These are phyloP conservation scores for Cantharis lateralis DNA, from an alignment of 2,888 invertebrate genomes.

Conservation along the genomic window DNA sequence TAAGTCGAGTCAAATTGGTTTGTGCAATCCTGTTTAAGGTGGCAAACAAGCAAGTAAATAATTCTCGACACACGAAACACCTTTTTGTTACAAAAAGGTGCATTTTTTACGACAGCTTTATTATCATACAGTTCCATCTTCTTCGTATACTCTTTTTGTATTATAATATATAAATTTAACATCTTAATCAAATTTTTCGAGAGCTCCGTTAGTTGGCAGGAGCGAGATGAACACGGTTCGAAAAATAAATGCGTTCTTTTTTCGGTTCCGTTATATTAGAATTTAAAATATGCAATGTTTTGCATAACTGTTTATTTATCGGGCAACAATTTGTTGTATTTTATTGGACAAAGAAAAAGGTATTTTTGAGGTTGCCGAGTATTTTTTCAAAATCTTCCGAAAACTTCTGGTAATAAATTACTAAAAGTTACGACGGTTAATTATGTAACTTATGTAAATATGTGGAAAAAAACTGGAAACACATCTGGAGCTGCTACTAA, in stretches of 20 bases:
- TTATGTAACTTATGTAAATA: not conserved
- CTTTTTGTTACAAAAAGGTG: not conserved
- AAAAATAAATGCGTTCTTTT: not conserved
- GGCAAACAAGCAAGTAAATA: not conserved
- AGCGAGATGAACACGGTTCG: not conserved
- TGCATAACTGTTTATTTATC: not conserved
- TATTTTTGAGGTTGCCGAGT: not conserved
- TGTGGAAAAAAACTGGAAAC: not conserved
- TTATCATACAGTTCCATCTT: not conserved
- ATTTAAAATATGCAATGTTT: not conserved
- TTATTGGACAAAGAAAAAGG: not conserved
- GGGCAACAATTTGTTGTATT: not conserved
- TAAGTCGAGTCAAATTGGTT: too few relatives aligned
- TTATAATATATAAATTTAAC: not conserved
- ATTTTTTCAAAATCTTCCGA: not conserved
- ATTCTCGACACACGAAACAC: not conserved
- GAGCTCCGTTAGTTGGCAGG: not conserved
- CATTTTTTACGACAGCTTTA: not conserved
- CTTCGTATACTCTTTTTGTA: not conserved
- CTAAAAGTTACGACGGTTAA: not conserved
- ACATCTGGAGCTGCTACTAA: not conserved
- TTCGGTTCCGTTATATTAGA: not conserved
- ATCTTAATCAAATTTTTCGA: not conserved
- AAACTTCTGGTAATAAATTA: not conserved
- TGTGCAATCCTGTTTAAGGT: not conserved